Base-by-base conservation (phyloP, 1,140 invertebrate genomes). In the Drosophila kurseongensis region DNA sequence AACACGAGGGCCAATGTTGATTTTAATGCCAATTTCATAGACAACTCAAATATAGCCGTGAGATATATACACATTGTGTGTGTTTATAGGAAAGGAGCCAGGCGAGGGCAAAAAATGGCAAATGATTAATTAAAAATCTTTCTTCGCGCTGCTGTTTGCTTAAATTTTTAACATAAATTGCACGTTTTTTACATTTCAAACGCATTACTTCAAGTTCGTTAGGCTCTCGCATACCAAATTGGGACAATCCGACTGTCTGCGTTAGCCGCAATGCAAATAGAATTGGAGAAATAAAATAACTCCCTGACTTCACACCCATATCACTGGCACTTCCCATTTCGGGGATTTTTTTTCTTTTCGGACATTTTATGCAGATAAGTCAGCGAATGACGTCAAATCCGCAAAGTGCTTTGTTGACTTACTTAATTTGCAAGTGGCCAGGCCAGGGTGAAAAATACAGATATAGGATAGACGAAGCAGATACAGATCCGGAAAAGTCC, bases 151-250 rank as follows among this genome's bases (percentile, higher is more conserved):
- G 59, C 47, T 82, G 74, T 89, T 88, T 88, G 77, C 80, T 77
- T 61, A 90, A 89, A 84, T 84, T 90, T 89, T 89, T 90, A 80
- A 80, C 84, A 89, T 90, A 89, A 89, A 89, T 89, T 89, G 73
- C 85, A 89, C 73, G 85, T 84, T 89, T 91, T 90, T 91, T 91
- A 91, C 89, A 91, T 91, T 90, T 91, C 90, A 91, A 91, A 91
- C 85, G 90, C 85, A 78, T 91, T 91, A 91, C 79, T 91, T 91
- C 90, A 27, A 91, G 90, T 91, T 91, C 90, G 90, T 91, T 91
- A 91, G 85, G 69, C 82, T 69, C 73, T 76, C 54, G 90, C 83
- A 91, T 91, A 91, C 89, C 71, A 91, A 91, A 91, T 91, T 91
- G 66, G 65, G 50, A 40, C 77, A 29, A 44, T 51, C 75, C 48